Evolutionary conservation across 2,888 invertebrate genomes (phyloP).

Genomic region (Ormyrus pomaceus): DNA sequence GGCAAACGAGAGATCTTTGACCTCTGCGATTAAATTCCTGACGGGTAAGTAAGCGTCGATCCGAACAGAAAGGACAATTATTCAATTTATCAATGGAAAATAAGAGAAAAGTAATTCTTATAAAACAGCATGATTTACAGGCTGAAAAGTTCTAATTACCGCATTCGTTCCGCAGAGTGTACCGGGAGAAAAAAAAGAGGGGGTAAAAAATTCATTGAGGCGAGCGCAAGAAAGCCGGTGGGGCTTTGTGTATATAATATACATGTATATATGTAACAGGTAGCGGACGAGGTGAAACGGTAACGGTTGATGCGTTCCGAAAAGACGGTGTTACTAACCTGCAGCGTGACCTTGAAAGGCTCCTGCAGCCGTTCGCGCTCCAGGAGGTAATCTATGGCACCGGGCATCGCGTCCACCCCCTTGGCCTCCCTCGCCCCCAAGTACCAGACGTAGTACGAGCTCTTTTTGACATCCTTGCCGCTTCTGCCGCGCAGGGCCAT

Average conservation of each 20-base stretch:
- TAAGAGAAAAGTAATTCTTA: no score
- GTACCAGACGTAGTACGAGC: slow-evolving; percentile 95
- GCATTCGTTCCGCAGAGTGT: no score
- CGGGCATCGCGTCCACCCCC: slow-evolving; percentile 90
- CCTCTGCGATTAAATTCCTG: no score
- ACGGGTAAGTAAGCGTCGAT: no score
- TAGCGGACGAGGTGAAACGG: slow-evolving; percentile 30
- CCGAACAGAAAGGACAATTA: no score
- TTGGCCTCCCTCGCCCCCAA: slow-evolving; percentile 96
- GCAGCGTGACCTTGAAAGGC: slow-evolving; percentile 92
- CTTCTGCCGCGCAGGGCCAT: slow-evolving; percentile 87
- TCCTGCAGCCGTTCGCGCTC: slow-evolving; percentile 91
- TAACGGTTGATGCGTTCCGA: slow-evolving; percentile 39
- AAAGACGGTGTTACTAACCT: slow-evolving; percentile 76
- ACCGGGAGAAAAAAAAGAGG: not conserved
- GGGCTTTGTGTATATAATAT: not conserved
- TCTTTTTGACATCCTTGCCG: slow-evolving; percentile 90
- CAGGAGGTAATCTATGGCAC: slow-evolving; percentile 89
- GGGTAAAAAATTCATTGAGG: slow-evolving; percentile 28
- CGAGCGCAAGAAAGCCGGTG: not conserved
- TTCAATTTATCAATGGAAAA: no score
- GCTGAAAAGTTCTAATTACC: no score
- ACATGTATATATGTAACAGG: not conserved
- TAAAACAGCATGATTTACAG: no score
- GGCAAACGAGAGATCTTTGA: no score